These are phyloP conservation scores for Hypsibius dujardini DNA, from an alignment of 1,140 invertebrate genomes.

Conservation along the genomic window DNA sequence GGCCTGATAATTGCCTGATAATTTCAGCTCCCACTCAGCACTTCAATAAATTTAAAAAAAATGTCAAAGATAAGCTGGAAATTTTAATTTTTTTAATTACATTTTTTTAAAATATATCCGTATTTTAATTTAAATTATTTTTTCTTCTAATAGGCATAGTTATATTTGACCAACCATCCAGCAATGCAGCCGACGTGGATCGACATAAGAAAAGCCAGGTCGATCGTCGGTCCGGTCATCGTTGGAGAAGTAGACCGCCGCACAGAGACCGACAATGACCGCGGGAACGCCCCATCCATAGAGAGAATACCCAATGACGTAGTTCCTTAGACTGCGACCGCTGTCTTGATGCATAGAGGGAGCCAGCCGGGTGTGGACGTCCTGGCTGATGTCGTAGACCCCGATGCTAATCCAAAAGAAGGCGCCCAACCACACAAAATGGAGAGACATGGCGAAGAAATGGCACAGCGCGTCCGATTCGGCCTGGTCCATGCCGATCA, in stretches of 20 bases:
- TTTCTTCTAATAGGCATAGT: no score
- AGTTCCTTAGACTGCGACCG: neutral
- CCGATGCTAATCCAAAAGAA: constrained; percentile 14
- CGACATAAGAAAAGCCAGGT: neutral
- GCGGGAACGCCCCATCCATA: constrained; percentile 12
- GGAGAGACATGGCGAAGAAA: constrained; percentile 13
- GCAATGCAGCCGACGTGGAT: constrained; percentile 10
- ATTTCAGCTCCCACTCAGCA: no score
- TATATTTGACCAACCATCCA: neutral
- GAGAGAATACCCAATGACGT: neutral
- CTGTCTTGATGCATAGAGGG: neutral
- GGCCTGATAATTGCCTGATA: no score
- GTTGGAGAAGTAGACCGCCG: neutral
- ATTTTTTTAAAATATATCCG: no score
- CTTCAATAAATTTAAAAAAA: no score
- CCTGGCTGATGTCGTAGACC: neutral
- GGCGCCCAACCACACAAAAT: constrained; percentile 2
- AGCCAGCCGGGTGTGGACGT: constrained; percentile 13
- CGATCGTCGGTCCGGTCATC: neutral
- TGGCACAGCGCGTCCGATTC: constrained; percentile 1
- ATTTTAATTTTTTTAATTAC: no score
- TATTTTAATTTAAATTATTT: no score
- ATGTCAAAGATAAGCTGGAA: no score
- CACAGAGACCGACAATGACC: neutral
- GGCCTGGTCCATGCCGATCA: constrained; percentile 15